A percentile compares a stretch with the other conserved stretches of the same genome.
Conservation (phyloP, 2,888 invertebrate genomes). For the Falcaria lacertinaria region DNA sequence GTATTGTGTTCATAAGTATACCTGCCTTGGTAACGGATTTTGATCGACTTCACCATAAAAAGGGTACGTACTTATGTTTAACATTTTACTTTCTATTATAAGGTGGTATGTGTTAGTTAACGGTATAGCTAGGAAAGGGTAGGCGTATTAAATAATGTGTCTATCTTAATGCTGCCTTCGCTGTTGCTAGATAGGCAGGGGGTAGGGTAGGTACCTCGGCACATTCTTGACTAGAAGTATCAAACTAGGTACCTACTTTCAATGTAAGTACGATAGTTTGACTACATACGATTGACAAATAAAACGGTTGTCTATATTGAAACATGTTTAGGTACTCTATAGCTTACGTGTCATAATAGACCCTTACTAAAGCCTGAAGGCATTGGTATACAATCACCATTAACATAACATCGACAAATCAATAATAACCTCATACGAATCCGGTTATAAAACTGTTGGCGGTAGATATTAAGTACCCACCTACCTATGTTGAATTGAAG, state of each 20-base stretch:
- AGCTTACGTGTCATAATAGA: background rate
- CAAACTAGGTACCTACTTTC: no score
- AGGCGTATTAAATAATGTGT: conserved; percentile 1
- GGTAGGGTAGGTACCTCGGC: no score
- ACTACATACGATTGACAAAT: no score
- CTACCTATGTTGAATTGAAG: background rate
- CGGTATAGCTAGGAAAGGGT: conserved; percentile 11
- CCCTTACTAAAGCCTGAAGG: background rate
- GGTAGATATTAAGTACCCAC: no score
- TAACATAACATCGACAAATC: conserved; percentile 2
- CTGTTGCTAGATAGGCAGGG: no score
- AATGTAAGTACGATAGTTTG: no score
- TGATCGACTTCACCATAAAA: conserved; percentile 49
- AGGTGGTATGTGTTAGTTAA: conserved; percentile 22
- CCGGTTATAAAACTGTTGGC: background rate
- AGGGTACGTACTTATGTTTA: conserved; percentile 53
- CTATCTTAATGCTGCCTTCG: no score
- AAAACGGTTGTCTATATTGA: no score
- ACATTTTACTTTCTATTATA: conserved; percentile 18
- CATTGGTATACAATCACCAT: conserved; percentile 7
- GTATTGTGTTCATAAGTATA: conserved; percentile 42
- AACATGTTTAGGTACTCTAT: background rate
- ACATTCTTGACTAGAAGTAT: no score
- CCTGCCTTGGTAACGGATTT: conserved; percentile 55
- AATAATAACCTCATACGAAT: background rate